Conservation (phyloP, 2,888 invertebrate genomes). For the Phasia obesa region DNA sequence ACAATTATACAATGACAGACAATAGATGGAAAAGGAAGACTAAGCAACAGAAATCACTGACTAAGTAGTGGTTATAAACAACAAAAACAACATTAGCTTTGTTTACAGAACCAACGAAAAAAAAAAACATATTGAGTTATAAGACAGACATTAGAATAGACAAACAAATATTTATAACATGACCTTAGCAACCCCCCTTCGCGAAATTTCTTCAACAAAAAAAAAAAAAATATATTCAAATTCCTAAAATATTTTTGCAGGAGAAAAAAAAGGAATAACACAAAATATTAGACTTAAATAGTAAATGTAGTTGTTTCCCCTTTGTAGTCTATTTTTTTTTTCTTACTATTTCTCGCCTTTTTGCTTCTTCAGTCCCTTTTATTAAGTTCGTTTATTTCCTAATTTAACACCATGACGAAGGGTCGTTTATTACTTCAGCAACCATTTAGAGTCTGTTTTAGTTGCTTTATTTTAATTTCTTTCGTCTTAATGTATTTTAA, state of each 20-base stretch:
- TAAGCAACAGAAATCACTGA: constrained; percentile 66
- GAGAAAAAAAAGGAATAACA: neutral
- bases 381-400: constrained; percentile 67
- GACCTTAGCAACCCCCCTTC: constrained; percentile 51
- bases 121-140: constrained; percentile 40
- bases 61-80: constrained; percentile 64
- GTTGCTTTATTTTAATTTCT: constrained; percentile 54
- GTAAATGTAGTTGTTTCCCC: constrained; percentile 30
- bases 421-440: constrained; percentile 44
- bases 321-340: constrained; percentile 19
- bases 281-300: constrained; percentile 1
- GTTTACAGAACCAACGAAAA: neutral
- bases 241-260: constrained; percentile 55
- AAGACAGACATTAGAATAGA: constrained; percentile 1
- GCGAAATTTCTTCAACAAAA: neutral
- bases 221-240: too few relatives aligned
- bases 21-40: constrained; percentile 46
- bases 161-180: constrained; percentile 32
- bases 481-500: constrained; percentile 32
- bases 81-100: constrained; percentile 25
- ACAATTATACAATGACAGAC: constrained; percentile 55
- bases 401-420: constrained; percentile 69
- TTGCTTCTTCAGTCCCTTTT: constrained; percentile 26
- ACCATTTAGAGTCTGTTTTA: constrained; percentile 47
- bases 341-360: neutral